Evolutionary conservation across 2,888 invertebrate genomes (phyloP).

Genomic region (Druceiella hillmani): DNA sequence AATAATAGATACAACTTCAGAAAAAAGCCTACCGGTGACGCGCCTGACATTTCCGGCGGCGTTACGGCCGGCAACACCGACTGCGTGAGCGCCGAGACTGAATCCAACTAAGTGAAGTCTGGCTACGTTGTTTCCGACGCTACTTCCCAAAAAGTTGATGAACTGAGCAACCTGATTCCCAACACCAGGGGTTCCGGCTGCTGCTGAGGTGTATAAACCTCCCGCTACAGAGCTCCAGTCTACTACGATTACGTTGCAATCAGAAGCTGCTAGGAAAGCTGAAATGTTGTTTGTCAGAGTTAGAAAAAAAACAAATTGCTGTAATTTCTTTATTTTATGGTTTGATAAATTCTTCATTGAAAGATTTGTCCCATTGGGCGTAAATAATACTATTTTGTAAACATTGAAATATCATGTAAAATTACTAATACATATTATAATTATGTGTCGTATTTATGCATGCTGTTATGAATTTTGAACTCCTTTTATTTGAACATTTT

Average conservation of each 20-base stretch:
- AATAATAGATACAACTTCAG: too few relatives aligned
- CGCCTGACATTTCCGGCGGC: conserved; percentile 32
- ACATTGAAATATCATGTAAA: too few relatives aligned
- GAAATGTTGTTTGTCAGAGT: too few relatives aligned
- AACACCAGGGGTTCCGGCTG: conserved; percentile 31
- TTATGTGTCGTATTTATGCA: too few relatives aligned
- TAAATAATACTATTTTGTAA: too few relatives aligned
- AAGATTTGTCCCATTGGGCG: too few relatives aligned
- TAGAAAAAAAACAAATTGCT: too few relatives aligned
- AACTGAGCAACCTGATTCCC: conserved; percentile 33
- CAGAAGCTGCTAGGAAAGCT: conserved; percentile 34
- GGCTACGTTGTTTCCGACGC: conserved; percentile 25
- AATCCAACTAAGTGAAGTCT: conserved; percentile 37
- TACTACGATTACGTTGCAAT: conserved; percentile 36
- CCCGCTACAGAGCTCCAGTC: conserved; percentile 37
- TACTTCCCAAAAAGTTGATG: conserved; percentile 33
- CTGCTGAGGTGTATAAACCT: conserved; percentile 22
- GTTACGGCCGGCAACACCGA: conserved; percentile 34
- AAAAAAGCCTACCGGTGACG: conserved; percentile 36
- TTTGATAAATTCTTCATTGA: too few relatives aligned
- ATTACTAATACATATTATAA: too few relatives aligned
- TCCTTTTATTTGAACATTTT: too few relatives aligned
- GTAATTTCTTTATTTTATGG: too few relatives aligned
- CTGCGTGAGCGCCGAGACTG: conserved; percentile 36
- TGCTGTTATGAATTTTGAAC: too few relatives aligned